Evolutionary conservation across 2,888 invertebrate species (phyloP).

Genomic region (Harpalus rubripes): DNA sequence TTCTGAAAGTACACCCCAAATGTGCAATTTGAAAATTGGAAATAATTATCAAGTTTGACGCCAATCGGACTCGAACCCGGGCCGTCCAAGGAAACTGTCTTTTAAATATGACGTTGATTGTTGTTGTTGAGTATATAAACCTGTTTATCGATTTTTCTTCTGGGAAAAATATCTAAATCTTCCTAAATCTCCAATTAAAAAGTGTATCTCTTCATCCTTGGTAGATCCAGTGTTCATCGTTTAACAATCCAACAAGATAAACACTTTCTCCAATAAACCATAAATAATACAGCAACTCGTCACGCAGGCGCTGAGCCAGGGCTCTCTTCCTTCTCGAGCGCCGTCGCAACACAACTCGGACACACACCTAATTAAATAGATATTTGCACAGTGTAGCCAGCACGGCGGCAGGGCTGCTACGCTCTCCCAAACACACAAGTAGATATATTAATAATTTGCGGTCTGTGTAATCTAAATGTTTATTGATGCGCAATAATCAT

Average conservation of each 20-base stretch:
- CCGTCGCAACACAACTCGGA: slow-evolving; percentile 39
- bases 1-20: too few species aligned
- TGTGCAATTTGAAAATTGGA: too few species aligned
- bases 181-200: slow-evolving; percentile 32
- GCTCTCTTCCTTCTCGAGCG: neutral
- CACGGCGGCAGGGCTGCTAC: slow-evolving; percentile 1
- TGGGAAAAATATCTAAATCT: neutral
- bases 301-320: slow-evolving; percentile 15
- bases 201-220: slow-evolving; percentile 3
- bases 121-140: neutral
- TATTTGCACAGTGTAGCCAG: slow-evolving; percentile 60
- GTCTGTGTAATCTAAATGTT: slow-evolving; percentile 67
- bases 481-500: slow-evolving; percentile 67
- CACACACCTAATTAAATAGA: slow-evolving; percentile 67
- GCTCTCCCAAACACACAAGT: slow-evolving; percentile 56
- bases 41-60: too few species aligned
- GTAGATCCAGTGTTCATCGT: neutral
- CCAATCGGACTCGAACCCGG: too few species aligned
- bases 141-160: neutral
- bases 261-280: slow-evolving; percentile 32
- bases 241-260: slow-evolving; percentile 1
- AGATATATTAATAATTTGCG: slow-evolving; percentile 67
- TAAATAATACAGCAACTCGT: slow-evolving; percentile 37
- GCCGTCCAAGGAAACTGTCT: too few species aligned
- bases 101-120: too few species aligned